A percentile compares a stretch with the other conserved stretches of the same genome.
Conservation (phyloP, 1,140 invertebrate species). For the Pseudomyrmex flavicornis region DNA sequence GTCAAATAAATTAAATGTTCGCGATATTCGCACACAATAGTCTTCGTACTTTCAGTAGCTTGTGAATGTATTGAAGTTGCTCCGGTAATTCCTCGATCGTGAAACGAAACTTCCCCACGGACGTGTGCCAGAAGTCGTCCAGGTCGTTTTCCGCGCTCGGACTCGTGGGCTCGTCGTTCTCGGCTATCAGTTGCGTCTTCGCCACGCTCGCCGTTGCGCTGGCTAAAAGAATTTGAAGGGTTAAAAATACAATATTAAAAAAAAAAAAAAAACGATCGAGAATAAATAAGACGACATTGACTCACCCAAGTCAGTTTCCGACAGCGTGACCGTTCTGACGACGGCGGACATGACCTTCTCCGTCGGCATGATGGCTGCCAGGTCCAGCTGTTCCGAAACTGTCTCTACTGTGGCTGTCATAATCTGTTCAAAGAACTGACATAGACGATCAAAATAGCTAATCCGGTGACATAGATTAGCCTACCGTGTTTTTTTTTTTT, state of each 20-base stretch:
- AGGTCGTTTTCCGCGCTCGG: constrained; percentile 89
- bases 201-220: constrained; percentile 88
- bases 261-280: background rate
- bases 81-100: constrained; percentile 96
- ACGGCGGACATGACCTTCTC: constrained; percentile 92
- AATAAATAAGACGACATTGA: constrained; percentile 19
- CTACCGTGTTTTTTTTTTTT: constrained; percentile 75
- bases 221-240: constrained; percentile 78
- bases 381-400: constrained; percentile 93
- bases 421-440: constrained; percentile 89
- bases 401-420: constrained; percentile 97
- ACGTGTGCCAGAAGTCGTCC: constrained; percentile 95
- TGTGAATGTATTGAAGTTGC: constrained; percentile 96
- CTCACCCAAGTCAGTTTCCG: constrained; percentile 94
- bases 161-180: constrained; percentile 89
- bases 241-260: constrained; percentile 1
- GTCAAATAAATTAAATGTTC: background rate
- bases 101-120: constrained; percentile 96
- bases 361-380: constrained; percentile 92
- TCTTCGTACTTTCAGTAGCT: constrained; percentile 91
- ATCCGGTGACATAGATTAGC: constrained; percentile 78
- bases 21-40: too few relatives aligned
- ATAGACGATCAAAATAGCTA: constrained; percentile 82
- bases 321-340: constrained; percentile 94
- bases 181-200: constrained; percentile 89